These are phyloP conservation scores for Dusona sp. DNA, from an alignment of 2,888 invertebrate species.

Conservation along the genomic window DNA sequence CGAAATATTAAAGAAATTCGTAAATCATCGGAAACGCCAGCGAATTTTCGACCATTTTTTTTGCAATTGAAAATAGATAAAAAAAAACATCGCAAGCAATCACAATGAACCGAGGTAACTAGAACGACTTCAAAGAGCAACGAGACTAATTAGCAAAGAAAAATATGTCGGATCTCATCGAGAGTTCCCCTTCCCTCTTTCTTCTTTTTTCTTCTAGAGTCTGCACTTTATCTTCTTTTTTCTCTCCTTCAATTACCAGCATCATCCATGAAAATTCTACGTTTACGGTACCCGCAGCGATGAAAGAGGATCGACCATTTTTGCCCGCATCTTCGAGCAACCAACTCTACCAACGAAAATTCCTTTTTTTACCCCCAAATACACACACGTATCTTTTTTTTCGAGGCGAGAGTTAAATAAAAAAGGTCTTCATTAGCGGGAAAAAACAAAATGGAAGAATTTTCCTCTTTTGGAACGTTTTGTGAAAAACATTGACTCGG, in stretches of 20 bases:
- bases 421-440: not conserved
- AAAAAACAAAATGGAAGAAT: not conserved
- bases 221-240: constrained; percentile 23
- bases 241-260: constrained; percentile 41
- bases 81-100: not conserved
- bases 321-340: constrained; percentile 57
- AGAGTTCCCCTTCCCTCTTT: not conserved
- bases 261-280: constrained; percentile 12
- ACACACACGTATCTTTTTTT: not conserved
- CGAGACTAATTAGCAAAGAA: constrained; percentile 56
- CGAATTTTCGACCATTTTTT: not conserved
- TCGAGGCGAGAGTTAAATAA: not conserved
- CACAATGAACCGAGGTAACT: not conserved
- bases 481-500: not conserved
- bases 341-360: not conserved
- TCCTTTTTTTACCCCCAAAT: not conserved
- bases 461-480: not conserved
- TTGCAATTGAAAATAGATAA: not conserved
- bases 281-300: constrained; percentile 54
- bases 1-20: not conserved
- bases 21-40: not conserved
- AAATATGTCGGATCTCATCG: constrained; percentile 35
- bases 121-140: constrained; percentile 25
- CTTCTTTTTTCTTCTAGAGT: not conserved
- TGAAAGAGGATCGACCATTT: constrained; percentile 52